A percentile compares a stretch with the other conserved stretches of the same genome.
Evolutionary conservation across 2,113 vertebrate genomes (phyloP).

Genomic region (Crotalus tigris): DNA sequence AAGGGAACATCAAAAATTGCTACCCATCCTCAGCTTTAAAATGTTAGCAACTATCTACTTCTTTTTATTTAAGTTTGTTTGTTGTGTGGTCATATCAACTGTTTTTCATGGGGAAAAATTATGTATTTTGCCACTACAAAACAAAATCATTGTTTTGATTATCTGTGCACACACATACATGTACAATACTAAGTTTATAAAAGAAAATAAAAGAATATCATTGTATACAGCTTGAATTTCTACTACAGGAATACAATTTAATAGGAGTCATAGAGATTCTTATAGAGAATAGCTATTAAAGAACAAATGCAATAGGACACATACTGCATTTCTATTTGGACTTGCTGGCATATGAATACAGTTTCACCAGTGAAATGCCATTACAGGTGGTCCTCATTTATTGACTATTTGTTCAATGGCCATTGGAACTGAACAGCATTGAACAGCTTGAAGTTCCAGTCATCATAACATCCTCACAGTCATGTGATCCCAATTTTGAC

Average conservation of each 20-base stretch:
- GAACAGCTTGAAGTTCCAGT: background rate
- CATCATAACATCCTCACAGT: background rate
- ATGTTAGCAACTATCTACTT: too few relatives aligned
- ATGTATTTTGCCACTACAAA: background rate
- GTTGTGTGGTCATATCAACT: background rate
- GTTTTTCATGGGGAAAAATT: background rate
- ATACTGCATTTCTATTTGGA: background rate
- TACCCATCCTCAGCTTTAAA: too few relatives aligned
- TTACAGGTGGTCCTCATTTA: background rate
- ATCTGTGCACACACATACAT: background rate
- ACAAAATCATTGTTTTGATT: background rate
- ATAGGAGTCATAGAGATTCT: background rate
- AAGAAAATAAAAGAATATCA: background rate
- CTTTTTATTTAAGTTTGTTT: too few relatives aligned
- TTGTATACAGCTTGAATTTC: background rate
- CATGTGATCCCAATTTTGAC: background rate
- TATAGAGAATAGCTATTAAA: background rate
- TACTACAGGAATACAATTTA: background rate
- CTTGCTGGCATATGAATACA: background rate
- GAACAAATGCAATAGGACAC: background rate
- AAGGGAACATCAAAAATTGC: too few relatives aligned
- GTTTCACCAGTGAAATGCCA: background rate
- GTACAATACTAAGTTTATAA: background rate
- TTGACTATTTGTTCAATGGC: background rate
- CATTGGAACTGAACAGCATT: background rate